Conservation (phyloP, 2,888 invertebrate genomes). For the Pyrrhosoma nymphula region DNA sequence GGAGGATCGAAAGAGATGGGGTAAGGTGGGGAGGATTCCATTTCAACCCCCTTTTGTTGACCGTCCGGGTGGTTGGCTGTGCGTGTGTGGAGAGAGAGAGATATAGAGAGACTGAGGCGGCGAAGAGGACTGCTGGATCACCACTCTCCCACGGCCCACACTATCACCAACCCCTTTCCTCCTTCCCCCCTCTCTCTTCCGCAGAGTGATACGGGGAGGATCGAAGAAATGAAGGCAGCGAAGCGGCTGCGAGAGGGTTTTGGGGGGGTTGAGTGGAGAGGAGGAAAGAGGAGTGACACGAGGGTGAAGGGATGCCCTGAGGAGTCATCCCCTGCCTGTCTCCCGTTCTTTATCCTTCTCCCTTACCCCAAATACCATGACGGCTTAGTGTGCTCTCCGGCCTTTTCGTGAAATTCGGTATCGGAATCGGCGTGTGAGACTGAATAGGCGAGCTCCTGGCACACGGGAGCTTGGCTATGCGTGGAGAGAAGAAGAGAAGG, state of each 20-base stretch:
- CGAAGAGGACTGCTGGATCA: neutral
- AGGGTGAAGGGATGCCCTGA: neutral
- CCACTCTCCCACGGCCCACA: neutral
- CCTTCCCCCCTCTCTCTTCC: too few species aligned
- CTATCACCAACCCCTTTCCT: neutral
- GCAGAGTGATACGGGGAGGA: neutral
- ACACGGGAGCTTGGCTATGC: neutral
- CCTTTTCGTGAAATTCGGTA: neutral
- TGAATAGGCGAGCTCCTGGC: neutral
- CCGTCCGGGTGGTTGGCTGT: neutral
- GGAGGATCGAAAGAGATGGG: neutral
- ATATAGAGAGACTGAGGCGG: neutral
- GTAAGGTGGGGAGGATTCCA: neutral
- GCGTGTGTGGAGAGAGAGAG: neutral
- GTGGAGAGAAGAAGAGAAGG: neutral
- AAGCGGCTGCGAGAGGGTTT: neutral
- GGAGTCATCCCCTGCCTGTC: neutral
- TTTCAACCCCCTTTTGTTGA: neutral
- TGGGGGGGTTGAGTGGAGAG: neutral
- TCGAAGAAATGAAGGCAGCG: neutral
- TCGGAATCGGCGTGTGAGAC: neutral
- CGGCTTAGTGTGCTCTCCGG: neutral
- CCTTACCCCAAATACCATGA: neutral
- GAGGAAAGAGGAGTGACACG: neutral
- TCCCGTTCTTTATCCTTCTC: neutral